Base-by-base conservation (phyloP, 1,140 invertebrate genomes). In the Eumaeus atala region DNA sequence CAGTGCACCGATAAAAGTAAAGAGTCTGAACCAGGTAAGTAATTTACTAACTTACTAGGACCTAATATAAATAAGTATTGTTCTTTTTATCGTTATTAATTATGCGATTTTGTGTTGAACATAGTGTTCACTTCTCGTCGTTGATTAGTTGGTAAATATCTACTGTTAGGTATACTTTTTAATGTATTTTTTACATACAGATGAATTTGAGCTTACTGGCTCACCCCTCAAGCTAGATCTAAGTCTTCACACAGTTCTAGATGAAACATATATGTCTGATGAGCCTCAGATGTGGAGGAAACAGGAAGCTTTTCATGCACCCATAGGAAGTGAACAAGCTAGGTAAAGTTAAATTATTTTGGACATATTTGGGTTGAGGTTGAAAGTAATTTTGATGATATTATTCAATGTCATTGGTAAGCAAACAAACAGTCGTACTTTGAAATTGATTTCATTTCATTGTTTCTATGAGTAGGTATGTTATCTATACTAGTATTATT, bases 141-240 rank as follows among this genome's bases (percentile, higher is more conserved):
- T 38, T 40, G 16, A 17, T 51, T 51, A 9, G 9, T 12, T 12
- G n/a, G 11, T 21, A 10, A 17, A 14, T 17, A 42, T 12, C 12
- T 28, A 8, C 0, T 52, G 38, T 6, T 28, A 21, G 8, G n/a
- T 28, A 9, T 33, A 9, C 16, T 50, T 16, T 36, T 16, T 11
- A 17, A 10, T 10, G 9, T 10, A 48, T 34, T 54, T 34, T 48
- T 57, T 18, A 48, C 51, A 70, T 74, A 14, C 61, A 84, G 84
- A 86, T 55, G 84, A 87, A 52, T 61, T 87, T 12, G 87, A 88
- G 12, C 57, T 88, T 14, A 88, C 87, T 50, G 87, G 87, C 1
- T 88, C 87, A 16, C 87, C 87, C 3, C 59, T 88, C 5, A 88
- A 88, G 64, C 59, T 88, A n/a, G 83, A 87, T 60, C 58, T 88